phyloP scores from a whole-genome alignment of 2,797 vertebrate genomes.

The Peromyscus melanophrys region DNA sequence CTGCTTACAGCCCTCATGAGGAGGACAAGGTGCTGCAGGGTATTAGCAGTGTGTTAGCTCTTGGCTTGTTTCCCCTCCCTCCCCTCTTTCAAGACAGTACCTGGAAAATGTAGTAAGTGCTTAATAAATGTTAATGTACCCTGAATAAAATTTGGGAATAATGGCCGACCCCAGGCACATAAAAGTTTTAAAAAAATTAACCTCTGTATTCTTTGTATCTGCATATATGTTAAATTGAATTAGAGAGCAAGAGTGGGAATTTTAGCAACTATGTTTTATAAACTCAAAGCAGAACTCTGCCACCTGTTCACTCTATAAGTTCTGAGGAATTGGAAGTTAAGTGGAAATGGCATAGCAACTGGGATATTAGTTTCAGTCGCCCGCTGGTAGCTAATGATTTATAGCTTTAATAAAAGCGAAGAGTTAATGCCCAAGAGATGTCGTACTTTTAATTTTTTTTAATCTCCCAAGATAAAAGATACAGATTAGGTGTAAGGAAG shows the following conservation, averaged over 20 bases:
- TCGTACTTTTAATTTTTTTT: constrained; percentile 65
- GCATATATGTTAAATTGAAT: constrained; percentile 40
- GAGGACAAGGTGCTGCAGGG: not conserved
- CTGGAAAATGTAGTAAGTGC: constrained; percentile 34
- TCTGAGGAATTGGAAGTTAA: constrained; percentile 65
- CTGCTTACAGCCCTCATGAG: not conserved
- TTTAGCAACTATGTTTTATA: constrained; percentile 70
- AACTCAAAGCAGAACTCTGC: constrained; percentile 43
- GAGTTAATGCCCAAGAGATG: constrained; percentile 65
- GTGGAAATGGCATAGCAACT: constrained; percentile 63
- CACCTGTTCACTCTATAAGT: constrained; percentile 37
- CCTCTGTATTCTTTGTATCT: not conserved
- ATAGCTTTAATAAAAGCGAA: constrained; percentile 82
- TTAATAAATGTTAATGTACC: constrained; percentile 64
- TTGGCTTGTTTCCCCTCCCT: not conserved
- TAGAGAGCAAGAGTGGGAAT: constrained; percentile 37
- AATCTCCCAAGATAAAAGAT: constrained; percentile 58
- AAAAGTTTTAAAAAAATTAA: constrained; percentile 47
- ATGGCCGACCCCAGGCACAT: not conserved
- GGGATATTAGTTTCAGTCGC: constrained; percentile 79
- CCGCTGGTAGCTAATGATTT: constrained; percentile 74
- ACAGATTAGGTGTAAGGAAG: constrained; percentile 26
- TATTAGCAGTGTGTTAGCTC: not conserved
- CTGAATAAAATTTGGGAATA: constrained; percentile 40
- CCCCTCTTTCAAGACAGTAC: not conserved